phyloP scores from a whole-genome alignment of 2,797 vertebrate genomes.

The Hapalemur alaotrensis region DNA sequence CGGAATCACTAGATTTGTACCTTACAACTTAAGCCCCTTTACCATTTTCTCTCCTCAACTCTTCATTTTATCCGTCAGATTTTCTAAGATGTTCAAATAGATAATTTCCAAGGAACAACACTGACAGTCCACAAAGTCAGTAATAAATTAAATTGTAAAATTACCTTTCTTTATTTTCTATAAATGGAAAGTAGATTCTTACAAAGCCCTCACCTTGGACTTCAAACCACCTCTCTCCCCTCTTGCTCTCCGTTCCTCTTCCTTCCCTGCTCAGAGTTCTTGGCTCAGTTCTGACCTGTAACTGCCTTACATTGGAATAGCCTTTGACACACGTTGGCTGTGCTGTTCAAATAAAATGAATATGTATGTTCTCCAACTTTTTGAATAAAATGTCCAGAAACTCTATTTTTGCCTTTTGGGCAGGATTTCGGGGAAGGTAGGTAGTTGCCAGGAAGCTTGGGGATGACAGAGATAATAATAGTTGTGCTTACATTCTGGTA shows the following conservation, averaged over 20 bases:
- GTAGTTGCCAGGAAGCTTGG: constrained; percentile 1
- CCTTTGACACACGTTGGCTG: not conserved
- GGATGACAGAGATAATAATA: not conserved
- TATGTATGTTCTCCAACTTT: not conserved
- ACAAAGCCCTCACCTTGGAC: not conserved
- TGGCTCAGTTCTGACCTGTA: not conserved
- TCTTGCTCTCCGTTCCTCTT: not conserved
- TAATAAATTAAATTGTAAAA: constrained; percentile 57
- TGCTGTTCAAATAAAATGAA: not conserved
- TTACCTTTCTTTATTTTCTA: constrained; percentile 12
- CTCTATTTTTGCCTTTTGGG: not conserved
- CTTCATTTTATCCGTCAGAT: constrained; percentile 62
- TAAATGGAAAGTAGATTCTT: not conserved
- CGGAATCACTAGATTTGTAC: constrained; percentile 58
- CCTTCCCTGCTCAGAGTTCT: not conserved
- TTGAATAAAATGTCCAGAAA: not conserved
- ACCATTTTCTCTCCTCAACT: constrained; percentile 61
- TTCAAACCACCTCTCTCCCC: not conserved
- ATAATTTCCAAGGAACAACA: constrained; percentile 63
- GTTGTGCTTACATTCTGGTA: not conserved
- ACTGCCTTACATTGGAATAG: not conserved
- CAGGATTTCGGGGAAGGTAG: not conserved
- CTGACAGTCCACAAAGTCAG: constrained; percentile 32
- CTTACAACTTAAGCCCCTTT: constrained; percentile 65
- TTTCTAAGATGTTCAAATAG: constrained; percentile 62